Evolutionary conservation across 1,140 invertebrate genomes (phyloP).

Genomic region (Muscidifurax raptorellus): DNA sequence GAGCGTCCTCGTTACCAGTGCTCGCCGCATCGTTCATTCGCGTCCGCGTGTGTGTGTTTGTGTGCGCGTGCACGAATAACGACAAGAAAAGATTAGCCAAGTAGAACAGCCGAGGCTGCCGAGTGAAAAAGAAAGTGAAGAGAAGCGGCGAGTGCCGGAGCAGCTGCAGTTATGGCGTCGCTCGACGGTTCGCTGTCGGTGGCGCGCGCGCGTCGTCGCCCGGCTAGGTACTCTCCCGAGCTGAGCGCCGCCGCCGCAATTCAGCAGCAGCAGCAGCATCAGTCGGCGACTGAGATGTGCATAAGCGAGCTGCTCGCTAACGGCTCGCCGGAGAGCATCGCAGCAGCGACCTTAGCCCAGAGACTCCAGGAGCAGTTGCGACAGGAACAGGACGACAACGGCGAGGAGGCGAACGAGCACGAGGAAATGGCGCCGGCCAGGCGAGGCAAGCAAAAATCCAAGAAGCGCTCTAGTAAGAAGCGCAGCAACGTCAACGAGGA

Average conservation of each 20-base stretch:
- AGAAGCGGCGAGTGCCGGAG: neutral
- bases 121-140: neutral
- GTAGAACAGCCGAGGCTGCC: neutral
- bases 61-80: too few species aligned
- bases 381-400: neutral
- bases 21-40: too few species aligned
- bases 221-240: constrained; percentile 48
- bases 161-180: constrained; percentile 30
- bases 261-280: neutral
- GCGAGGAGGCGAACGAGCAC: neutral
- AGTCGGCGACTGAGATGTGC: constrained; percentile 42
- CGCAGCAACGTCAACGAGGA: constrained; percentile 5
- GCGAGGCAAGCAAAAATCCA: constrained; percentile 12
- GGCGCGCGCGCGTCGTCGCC: constrained; percentile 49
- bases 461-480: constrained; percentile 27
- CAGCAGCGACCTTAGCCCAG: neutral
- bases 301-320: neutral
- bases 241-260: neutral
- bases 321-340: neutral
- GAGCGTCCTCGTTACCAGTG: too few species aligned
- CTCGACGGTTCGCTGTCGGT: constrained; percentile 29
- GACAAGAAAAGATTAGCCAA: neutral
- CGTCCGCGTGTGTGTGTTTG: too few species aligned
- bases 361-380: neutral
- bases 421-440: constrained; percentile 32